A percentile compares a stretch with the other conserved stretches of the same genome.
Conservation (phyloP, 2,797 vertebrate genomes). For the Sebastes umbrosus region DNA sequence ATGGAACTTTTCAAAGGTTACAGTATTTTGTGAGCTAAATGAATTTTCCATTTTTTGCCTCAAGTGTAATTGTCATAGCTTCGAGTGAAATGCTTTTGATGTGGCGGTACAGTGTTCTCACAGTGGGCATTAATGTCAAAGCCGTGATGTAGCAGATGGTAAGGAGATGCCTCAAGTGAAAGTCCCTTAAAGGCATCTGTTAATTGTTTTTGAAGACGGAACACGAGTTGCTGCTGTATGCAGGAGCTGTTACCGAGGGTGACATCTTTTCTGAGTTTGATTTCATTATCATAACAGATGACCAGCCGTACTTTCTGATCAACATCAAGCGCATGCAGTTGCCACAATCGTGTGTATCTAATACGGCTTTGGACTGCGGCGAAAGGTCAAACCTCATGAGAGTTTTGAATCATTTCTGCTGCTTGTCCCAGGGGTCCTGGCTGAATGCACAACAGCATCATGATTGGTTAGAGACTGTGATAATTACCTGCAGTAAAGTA, state of each 20-base stretch:
- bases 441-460: background rate
- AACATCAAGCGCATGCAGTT: background rate
- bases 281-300: constrained; percentile 41
- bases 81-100: constrained; percentile 50
- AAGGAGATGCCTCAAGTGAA: constrained; percentile 72
- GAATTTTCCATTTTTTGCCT: constrained; percentile 32
- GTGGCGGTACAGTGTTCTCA: constrained; percentile 46
- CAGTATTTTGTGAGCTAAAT: constrained; percentile 28
- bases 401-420: background rate
- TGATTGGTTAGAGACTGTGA: background rate
- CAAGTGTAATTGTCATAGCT: constrained; percentile 23
- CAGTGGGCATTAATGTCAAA: constrained; percentile 71
- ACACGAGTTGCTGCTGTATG: constrained; percentile 37
- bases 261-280: constrained; percentile 22
- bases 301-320: constrained; percentile 14
- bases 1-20: constrained; percentile 16
- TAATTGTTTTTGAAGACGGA: constrained; percentile 75
- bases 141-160: constrained; percentile 77
- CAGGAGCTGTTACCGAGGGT: constrained; percentile 32
- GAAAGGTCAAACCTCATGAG: background rate
- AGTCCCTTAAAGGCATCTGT: constrained; percentile 76
- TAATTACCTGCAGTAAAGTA: background rate
- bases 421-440: background rate
- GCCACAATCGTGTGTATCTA: background rate
- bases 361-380: background rate